These are phyloP conservation scores for Prorops nasuta DNA, from an alignment of 1,140 invertebrate species.

Conservation along the genomic window DNA sequence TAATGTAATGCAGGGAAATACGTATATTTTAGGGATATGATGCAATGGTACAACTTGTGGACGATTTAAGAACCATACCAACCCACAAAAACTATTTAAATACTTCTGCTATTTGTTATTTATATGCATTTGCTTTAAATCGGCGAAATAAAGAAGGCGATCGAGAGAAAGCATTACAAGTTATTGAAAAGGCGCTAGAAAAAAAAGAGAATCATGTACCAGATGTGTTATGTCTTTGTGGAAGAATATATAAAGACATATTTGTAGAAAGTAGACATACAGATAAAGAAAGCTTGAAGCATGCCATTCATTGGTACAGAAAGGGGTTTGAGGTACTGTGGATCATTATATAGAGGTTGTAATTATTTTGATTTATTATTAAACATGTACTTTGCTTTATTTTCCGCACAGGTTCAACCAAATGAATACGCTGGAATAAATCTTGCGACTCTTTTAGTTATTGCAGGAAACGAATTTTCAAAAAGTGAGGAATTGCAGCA, in stretches of 20 bases:
- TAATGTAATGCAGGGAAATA: too few relatives aligned
- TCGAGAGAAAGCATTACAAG: constrained; percentile 87
- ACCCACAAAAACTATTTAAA: constrained; percentile 87
- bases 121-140: constrained; percentile 97
- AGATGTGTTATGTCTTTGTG: constrained; percentile 98
- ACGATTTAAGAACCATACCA: constrained; percentile 91
- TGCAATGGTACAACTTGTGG: constrained; percentile 95
- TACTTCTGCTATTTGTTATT: constrained; percentile 85
- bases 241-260: constrained; percentile 98
- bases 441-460: constrained; percentile 95
- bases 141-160: constrained; percentile 92
- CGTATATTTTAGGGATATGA: constrained; percentile 79
- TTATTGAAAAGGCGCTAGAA: constrained; percentile 86
- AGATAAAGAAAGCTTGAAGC: constrained; percentile 83
- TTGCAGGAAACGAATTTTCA: constrained; percentile 93
- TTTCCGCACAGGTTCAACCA: constrained; percentile 75
- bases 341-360: neutral
- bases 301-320: constrained; percentile 97
- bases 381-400: constrained; percentile 1
- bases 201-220: constrained; percentile 92
- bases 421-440: constrained; percentile 99
- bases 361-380: constrained; percentile 6
- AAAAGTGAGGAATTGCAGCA: constrained; percentile 88
- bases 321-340: constrained; percentile 82
- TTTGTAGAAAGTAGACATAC: constrained; percentile 94